phyloP scores from a whole-genome alignment of 2,113 vertebrate species.

The Geococcyx californianus region DNA sequence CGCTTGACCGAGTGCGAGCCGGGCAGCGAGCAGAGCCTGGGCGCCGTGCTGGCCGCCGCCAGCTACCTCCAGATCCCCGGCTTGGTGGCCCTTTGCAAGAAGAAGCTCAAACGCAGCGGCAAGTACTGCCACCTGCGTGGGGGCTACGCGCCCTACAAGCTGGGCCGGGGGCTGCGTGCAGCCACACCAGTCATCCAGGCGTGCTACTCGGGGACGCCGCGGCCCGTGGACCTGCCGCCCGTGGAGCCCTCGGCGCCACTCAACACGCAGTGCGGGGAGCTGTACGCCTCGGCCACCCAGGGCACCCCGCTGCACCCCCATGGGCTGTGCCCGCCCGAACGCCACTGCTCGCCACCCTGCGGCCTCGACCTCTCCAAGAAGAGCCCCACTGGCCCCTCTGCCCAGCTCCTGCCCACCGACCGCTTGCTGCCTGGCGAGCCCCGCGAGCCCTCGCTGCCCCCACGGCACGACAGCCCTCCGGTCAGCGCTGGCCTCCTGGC shows the following conservation, averaged over 20 bases:
- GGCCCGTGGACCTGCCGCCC: conserved; percentile 66
- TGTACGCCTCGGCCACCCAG: conserved; percentile 87
- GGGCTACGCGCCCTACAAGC: conserved; percentile 86
- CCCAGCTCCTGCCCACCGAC: conserved; percentile 72
- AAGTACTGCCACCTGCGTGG: conserved; percentile 89
- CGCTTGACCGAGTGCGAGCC: conserved; percentile 88
- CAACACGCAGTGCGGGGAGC: conserved; percentile 87
- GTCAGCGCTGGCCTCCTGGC: conserved; percentile 69
- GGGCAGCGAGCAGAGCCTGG: conserved; percentile 85
- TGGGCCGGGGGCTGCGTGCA: conserved; percentile 82
- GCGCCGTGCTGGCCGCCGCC: conserved; percentile 91
- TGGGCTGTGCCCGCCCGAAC: conserved; percentile 80
- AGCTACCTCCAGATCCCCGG: conserved; percentile 98
- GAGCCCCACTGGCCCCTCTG: conserved; percentile 85
- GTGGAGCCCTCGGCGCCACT: conserved; percentile 80
- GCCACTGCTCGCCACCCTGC: conserved; percentile 89
- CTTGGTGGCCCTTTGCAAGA: conserved; percentile 95
- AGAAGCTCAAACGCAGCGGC: conserved; percentile 91
- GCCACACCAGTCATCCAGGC: conserved; percentile 93
- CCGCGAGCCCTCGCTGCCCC: conserved; percentile 75
- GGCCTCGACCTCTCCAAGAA: conserved; percentile 97
- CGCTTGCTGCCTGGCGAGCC: conserved; percentile 72
- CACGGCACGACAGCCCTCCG: conserved; percentile 76
- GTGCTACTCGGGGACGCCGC: conserved; percentile 82
- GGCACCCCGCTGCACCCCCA: conserved; percentile 80